Evolutionary conservation across 2,888 invertebrate genomes (phyloP), one percentile per base, ranked within the genome.

Genomic region (Drosophila emarginata): DNA sequence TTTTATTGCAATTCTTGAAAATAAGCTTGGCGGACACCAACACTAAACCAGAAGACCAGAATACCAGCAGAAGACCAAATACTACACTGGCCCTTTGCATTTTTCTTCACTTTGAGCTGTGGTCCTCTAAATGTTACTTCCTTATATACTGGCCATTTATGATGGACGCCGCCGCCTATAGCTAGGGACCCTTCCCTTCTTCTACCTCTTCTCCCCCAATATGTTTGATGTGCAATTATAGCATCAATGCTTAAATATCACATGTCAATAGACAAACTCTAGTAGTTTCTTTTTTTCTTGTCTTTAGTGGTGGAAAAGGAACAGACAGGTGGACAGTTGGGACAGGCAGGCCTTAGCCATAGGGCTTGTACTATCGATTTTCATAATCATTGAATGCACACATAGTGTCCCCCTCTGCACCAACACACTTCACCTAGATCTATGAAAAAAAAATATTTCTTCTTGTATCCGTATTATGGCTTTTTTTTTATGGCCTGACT

Each of bases 171-270:
- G 45, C 18, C 45, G 18, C 4, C 45, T 45, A 18, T 45, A 45
- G 45, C 18, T 14, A 12, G 18, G 11, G 11, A 64, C 28, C 21
- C 21, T 12, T 1, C 9, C 18, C 40, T 7, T 39, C 14, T 1
- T 12, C 21, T 18, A 15, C 45, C 45, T 12, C 12, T 28, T 28
- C 11, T 32, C 32, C 4, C 32, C 32, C 1, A 32, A 32, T 32
- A 32, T n/a, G 37, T 64, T 70, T 85, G 79, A 82, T 80, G 67
- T 53, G 64, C 89, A 87, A 89, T 89, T 89, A 89, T 79, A 60
- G 67, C 78, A 79, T 87, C 89, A 89, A 63, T 5, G 56, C 67
- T 71, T 74, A 85, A 87, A 89, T 87, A 88, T 78, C 85, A 89
- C 73, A 68, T 87, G 89, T 79, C 89, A 82, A 59, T 61, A 53